phyloP scores from a whole-genome alignment of 2,113 vertebrate genomes.

The Barbus barbus region DNA sequence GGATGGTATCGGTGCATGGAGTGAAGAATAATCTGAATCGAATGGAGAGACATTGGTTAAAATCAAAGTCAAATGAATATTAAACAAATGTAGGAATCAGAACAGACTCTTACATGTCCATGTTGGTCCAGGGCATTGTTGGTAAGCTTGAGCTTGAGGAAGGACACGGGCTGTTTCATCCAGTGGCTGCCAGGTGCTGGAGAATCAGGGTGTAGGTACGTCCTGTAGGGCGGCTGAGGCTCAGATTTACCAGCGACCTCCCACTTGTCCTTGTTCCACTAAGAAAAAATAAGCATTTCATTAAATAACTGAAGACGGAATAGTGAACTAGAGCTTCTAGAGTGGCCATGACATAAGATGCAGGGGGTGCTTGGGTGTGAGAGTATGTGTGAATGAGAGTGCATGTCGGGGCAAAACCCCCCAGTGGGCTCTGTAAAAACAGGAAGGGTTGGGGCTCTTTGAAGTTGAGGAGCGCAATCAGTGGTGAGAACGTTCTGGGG shows the following conservation, averaged over 20 bases:
- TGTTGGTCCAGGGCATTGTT: conserved; percentile 92
- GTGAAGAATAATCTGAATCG: conserved; percentile 78
- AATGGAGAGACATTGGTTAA: not conserved
- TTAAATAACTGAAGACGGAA: not conserved
- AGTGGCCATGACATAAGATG: conserved; percentile 39
- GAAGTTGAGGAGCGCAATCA: conserved; percentile 68
- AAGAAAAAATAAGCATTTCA: conserved; percentile 35
- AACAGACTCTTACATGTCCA: conserved; percentile 77
- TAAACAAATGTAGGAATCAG: not conserved
- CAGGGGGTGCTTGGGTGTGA: conserved; percentile 30
- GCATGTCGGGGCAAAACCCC: conserved; percentile 61
- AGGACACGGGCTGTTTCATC: conserved; percentile 89
- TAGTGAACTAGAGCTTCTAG: not conserved
- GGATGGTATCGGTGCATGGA: conserved; percentile 86
- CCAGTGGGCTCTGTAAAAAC: conserved; percentile 77
- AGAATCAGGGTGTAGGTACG: conserved; percentile 88
- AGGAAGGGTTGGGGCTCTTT: conserved; percentile 80
- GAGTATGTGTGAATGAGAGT: conserved; percentile 32
- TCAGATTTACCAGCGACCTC: conserved; percentile 91
- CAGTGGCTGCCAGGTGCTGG: conserved; percentile 90
- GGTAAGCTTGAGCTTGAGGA: conserved; percentile 91
- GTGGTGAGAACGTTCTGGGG: conserved; percentile 52
- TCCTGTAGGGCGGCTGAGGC: conserved; percentile 87
- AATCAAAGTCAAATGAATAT: not conserved
- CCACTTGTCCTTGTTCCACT: conserved; percentile 95